Conservation (phyloP, 2,888 invertebrate species). For the Lasioglossum leucozonium region DNA sequence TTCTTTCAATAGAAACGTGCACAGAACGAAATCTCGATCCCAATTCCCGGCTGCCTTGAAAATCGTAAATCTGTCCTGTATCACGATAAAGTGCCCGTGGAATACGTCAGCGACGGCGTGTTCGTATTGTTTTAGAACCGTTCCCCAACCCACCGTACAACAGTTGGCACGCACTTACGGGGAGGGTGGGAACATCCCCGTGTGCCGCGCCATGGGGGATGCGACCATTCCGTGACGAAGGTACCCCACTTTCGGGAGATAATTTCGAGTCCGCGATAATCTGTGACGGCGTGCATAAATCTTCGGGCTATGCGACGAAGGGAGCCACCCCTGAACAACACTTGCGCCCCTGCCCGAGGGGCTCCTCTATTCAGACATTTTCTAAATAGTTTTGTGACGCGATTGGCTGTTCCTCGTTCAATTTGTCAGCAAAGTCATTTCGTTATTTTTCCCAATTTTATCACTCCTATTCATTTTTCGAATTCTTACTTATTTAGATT, state of each 20-base stretch:
- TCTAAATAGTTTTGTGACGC: neutral
- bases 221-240: constrained; percentile 27
- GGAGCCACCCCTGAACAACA: constrained; percentile 19
- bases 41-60: constrained; percentile 25
- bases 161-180: constrained; percentile 68
- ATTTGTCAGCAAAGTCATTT: neutral
- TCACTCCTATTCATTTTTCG: neutral
- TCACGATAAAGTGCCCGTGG: constrained; percentile 61
- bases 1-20: constrained; percentile 17
- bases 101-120: constrained; percentile 54
- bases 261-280: constrained; percentile 58
- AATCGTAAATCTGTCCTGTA: constrained; percentile 65
- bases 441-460: neutral
- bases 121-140: constrained; percentile 66
- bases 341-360: constrained; percentile 12
- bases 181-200: constrained; percentile 39
- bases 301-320: constrained; percentile 21
- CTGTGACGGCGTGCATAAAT: constrained; percentile 55
- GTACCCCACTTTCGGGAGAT: constrained; percentile 51
- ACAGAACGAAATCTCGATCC: constrained; percentile 45
- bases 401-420: neutral
- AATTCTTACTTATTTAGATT: neutral
- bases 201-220: constrained; percentile 35
- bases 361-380: neutral
- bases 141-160: constrained; percentile 37